Evolutionary conservation across 2,797 vertebrate genomes (phyloP).

Genomic region (Callimico goeldii): DNA sequence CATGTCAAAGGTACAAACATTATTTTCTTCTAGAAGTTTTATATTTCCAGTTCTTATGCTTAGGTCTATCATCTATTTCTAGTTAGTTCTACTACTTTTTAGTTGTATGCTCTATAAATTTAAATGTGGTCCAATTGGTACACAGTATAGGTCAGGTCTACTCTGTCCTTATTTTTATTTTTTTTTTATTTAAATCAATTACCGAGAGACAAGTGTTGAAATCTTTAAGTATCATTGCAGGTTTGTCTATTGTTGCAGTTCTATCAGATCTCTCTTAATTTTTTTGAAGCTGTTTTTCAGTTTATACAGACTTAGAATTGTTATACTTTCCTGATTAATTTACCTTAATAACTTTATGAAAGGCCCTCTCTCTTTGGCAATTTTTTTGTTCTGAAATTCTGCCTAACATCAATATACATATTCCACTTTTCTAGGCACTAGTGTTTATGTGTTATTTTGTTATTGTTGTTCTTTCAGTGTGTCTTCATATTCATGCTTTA

Average conservation of each 20-base stretch:
- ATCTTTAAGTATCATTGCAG: neutral
- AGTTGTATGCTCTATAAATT: neutral
- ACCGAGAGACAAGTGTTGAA: neutral
- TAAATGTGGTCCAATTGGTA: neutral
- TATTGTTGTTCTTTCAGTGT: neutral
- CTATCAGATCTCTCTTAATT: neutral
- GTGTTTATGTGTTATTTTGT: neutral
- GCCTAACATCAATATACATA: neutral
- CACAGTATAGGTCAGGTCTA: neutral
- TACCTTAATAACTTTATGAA: neutral
- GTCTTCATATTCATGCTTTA: neutral
- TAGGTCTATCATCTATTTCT: neutral
- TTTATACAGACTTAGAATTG: neutral
- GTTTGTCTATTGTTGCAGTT: neutral
- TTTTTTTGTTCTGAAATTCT: neutral
- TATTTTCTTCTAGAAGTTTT: neutral
- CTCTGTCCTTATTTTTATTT: neutral
- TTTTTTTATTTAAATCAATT: neutral
- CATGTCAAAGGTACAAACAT: neutral
- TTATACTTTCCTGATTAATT: neutral
- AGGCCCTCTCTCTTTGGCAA: neutral
- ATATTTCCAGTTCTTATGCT: neutral
- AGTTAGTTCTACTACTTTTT: neutral
- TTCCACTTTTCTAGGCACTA: neutral
- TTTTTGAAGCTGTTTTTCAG: neutral